These are phyloP conservation scores for Chaetops frenatus DNA, from an alignment of 2,113 vertebrate genomes.

Conservation along the genomic window DNA sequence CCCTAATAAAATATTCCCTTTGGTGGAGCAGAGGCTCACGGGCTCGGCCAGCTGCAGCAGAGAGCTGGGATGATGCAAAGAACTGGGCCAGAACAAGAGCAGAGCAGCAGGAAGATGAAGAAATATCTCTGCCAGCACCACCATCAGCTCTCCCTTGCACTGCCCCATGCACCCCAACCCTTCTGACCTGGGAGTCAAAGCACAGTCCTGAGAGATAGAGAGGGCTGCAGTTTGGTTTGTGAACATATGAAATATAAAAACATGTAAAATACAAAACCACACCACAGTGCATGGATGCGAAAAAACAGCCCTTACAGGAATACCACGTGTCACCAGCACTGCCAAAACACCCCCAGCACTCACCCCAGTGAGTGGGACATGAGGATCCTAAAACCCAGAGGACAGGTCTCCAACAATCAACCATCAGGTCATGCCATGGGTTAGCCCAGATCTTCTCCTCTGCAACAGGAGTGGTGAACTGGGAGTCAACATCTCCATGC, in stretches of 20 bases:
- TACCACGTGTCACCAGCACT: accelerated
- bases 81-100: not conserved
- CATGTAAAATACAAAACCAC: not conserved
- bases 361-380: accelerated
- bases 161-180: not conserved
- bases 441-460: not conserved
- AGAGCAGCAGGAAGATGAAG: not conserved
- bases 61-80: not conserved
- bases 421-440: accelerated
- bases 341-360: not conserved
- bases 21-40: not conserved
- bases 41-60: not conserved
- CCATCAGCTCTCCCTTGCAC: accelerated
- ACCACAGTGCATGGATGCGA: not conserved
- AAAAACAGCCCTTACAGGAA: not conserved
- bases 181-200: not conserved
- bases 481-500: not conserved
- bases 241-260: not conserved
- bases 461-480: accelerated
- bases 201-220: accelerated
- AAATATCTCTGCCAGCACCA: not conserved
- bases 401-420: not conserved
- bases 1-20: conserved; percentile 44
- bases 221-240: not conserved
- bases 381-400: not conserved